phyloP scores from a whole-genome alignment of 2,113 vertebrate genomes.

The Pipra filicauda region DNA sequence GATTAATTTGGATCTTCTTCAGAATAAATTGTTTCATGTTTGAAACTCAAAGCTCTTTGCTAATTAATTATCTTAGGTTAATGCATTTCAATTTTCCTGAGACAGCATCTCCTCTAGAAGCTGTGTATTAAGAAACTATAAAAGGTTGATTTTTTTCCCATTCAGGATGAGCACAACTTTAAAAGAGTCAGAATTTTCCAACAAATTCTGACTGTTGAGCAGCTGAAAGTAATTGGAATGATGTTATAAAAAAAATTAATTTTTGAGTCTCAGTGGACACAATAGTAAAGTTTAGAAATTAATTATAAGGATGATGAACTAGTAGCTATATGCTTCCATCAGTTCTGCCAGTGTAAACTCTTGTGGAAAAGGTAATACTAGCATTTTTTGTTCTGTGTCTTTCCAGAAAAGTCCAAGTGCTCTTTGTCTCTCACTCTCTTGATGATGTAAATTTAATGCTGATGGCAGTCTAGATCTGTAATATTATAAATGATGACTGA shows the following conservation, averaged over 20 bases:
- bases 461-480: not conserved
- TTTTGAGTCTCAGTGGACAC: not conserved
- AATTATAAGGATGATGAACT: not conserved
- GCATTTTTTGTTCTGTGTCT: not conserved
- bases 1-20: not conserved
- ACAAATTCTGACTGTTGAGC: not conserved
- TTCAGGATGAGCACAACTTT: not conserved
- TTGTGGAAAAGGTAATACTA: not conserved
- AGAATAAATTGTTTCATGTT: not conserved
- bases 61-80: not conserved
- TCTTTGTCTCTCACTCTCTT: not conserved
- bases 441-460: not conserved
- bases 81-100: not conserved
- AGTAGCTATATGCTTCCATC: not conserved
- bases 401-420: not conserved
- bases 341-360: not conserved
- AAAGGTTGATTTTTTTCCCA: not conserved
- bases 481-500: not conserved
- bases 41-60: constrained; percentile 13
- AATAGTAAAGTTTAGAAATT: not conserved
- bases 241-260: not conserved
- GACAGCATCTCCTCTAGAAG: not conserved
- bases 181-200: not conserved
- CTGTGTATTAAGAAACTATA: not conserved
- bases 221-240: not conserved